Conservation (phyloP, 2,113 vertebrate genomes). For the Bufo gargarizans region DNA sequence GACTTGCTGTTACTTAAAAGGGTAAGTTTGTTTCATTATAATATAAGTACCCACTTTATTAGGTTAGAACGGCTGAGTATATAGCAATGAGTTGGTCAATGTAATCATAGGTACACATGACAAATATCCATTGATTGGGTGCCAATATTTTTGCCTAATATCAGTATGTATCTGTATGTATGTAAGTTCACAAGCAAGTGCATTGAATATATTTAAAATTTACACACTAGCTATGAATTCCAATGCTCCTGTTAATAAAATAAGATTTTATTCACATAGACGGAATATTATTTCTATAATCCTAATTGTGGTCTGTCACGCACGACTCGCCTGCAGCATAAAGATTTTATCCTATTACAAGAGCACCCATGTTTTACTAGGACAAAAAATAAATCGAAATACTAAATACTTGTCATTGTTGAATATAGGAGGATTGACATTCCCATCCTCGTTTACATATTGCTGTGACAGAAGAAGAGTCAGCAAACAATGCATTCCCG, state of each 20-base stretch:
- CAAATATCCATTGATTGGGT: too few relatives aligned
- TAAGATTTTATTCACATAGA: background rate
- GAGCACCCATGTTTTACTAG: background rate
- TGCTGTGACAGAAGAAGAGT: constrained; percentile 24
- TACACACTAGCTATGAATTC: background rate
- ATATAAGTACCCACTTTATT: too few relatives aligned
- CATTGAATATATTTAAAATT: background rate
- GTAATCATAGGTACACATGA: too few relatives aligned
- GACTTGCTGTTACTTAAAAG: background rate
- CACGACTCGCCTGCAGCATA: constrained; percentile 11
- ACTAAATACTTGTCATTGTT: constrained; percentile 14
- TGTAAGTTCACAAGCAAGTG: background rate
- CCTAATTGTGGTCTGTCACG: constrained; percentile 3
- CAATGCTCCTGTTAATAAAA: background rate
- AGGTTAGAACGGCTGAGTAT: too few relatives aligned
- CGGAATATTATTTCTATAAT: constrained; percentile 13
- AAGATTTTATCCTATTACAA: constrained; percentile 36
- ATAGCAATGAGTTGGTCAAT: too few relatives aligned
- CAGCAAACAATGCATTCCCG: constrained; percentile 44
- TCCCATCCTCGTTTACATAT: background rate
- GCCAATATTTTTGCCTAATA: background rate
- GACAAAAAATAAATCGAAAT: constrained; percentile 32
- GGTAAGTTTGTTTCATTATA: too few relatives aligned
- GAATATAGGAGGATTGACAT: constrained; percentile 15
- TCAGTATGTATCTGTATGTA: background rate